These are phyloP conservation scores for Hydropotes inermis DNA, from an alignment of 2,113 vertebrate genomes.

Conservation along the genomic window DNA sequence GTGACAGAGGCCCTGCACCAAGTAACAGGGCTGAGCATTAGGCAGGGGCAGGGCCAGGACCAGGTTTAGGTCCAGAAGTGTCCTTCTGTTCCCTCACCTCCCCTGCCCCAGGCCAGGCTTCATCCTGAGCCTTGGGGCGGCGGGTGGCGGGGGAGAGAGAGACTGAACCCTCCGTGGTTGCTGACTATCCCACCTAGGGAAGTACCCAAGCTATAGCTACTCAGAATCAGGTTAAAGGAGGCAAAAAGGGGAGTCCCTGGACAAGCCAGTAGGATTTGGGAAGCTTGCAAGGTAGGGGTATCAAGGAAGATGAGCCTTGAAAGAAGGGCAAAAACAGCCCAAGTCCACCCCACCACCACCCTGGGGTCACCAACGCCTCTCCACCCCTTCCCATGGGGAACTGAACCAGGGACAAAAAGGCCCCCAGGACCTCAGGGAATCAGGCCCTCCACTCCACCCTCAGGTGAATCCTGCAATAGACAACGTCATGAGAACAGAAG, in stretches of 20 bases:
- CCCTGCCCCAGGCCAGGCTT: background rate
- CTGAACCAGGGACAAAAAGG: background rate
- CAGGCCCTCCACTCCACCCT: too few relatives aligned
- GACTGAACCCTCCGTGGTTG: background rate
- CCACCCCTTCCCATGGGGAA: background rate
- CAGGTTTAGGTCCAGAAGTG: background rate
- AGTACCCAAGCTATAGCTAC: background rate
- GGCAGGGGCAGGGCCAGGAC: background rate
- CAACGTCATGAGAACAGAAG: background rate
- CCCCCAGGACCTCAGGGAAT: too few relatives aligned
- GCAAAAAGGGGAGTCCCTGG: too few relatives aligned
- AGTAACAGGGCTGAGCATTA: background rate
- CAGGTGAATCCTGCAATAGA: background rate
- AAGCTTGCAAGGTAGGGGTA: background rate
- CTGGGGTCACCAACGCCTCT: rapidly evolving
- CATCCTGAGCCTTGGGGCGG: background rate
- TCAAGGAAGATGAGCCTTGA: background rate
- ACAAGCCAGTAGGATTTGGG: background rate
- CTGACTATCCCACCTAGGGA: background rate
- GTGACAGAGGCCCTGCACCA: background rate
- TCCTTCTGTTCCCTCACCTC: background rate
- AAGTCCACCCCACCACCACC: background rate
- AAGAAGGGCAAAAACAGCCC: background rate
- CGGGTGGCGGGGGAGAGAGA: background rate
- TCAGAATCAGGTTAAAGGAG: background rate